Evolutionary conservation across 2,888 invertebrate species (phyloP).

Genomic region (Lepidonotus clava): DNA sequence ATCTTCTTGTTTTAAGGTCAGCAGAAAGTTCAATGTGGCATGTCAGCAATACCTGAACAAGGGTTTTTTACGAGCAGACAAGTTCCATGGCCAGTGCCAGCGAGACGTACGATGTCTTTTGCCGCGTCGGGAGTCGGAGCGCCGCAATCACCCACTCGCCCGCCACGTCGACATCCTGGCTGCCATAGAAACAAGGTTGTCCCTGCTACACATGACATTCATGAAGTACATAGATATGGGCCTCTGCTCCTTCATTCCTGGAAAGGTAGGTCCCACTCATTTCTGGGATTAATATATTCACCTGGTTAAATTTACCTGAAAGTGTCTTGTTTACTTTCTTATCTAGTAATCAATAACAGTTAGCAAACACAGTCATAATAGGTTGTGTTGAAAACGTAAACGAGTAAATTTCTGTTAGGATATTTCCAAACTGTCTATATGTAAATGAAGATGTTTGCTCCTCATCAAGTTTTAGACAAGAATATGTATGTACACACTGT

Average conservation of each 20-base stretch:
- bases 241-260: constrained; percentile 95
- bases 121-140: constrained; percentile 93
- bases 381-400: too few species aligned
- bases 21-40: constrained; percentile 87
- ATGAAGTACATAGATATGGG: constrained; percentile 91
- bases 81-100: constrained; percentile 87
- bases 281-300: too few species aligned
- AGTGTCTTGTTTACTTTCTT: too few species aligned
- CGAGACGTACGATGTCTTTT: constrained; percentile 90
- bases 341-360: too few species aligned
- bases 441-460: too few species aligned
- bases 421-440: too few species aligned
- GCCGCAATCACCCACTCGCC: constrained; percentile 90
- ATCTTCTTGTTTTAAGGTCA: constrained; percentile 85
- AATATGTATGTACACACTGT: too few species aligned
- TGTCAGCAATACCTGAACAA: constrained; percentile 89
- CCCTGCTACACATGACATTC: constrained; percentile 95
- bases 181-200: constrained; percentile 93
- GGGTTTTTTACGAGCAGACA: constrained; percentile 90
- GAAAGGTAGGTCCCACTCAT: too few species aligned
- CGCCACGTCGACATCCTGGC: constrained; percentile 94
- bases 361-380: too few species aligned
- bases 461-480: too few species aligned
- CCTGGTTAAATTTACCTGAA: too few species aligned
- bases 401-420: too few species aligned